Base-by-base conservation (phyloP, 1,140 invertebrate genomes). In the Drosophila teissieri region DNA sequence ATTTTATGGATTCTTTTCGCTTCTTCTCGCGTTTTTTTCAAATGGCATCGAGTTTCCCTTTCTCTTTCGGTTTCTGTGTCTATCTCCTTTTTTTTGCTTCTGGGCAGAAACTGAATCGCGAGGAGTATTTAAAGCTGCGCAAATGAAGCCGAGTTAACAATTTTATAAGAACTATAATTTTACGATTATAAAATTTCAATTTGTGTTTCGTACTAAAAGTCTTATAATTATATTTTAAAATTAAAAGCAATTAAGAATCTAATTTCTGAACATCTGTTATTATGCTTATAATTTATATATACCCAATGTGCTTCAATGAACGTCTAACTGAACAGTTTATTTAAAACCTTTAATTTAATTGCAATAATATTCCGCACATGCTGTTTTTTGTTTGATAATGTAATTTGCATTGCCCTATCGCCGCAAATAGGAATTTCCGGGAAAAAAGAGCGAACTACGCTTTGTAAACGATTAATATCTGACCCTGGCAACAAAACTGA, bases 71-170 rank as follows among this genome's bases (percentile, higher is more conserved):
- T 64, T 46, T 65, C 17, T 46, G 11, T n/a, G n/a, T 60, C 11
- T 7, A n/a, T 45, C 15, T 37, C 11, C 27, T 45, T 4, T 19
- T 4, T 19, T 24, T 44, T 54, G 53, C 44, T 74, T 39, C 37
- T 15, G 36, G 14, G 46, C 1, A 31, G 46, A 58, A 31, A 37
- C 40, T 4, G 37, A 62, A 31, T 31, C 42, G 51, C 39, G 15
- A 55, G 69, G 56, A 64, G 83, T 83, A 83, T 73, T 88, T 88
- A 83, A 88, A 62, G n/a, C 57, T 64, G 61, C 46, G 61, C 73
- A 65, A 75, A 75, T 75, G 61, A 74, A 75, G 73, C 61, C 54
- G 52, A 62, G 74, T 62, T 69, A 77, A 44, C 73, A 77, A 55
- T 22, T 46, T 11, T 37, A 11, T 37, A 37, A 12, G 3, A 11